A percentile compares a stretch with the other conserved stretches of the same genome.
Evolutionary conservation across 2,888 invertebrate genomes (phyloP).

Genomic region (Mantis religiosa): DNA sequence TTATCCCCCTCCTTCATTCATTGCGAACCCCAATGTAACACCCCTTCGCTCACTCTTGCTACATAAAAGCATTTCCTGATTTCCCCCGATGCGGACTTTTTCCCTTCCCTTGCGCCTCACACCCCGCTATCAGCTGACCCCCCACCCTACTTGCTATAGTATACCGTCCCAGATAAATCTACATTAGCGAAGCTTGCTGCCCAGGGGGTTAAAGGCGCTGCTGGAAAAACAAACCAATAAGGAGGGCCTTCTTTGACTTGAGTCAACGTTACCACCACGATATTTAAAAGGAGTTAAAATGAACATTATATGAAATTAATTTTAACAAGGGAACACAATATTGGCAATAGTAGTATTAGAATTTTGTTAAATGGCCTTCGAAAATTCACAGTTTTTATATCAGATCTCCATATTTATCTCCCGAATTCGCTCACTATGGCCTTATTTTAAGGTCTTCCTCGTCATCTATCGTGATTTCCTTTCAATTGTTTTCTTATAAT

Average conservation of each 20-base stretch:
- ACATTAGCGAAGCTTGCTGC: not conserved
- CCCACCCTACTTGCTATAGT: not conserved
- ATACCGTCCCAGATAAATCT: not conserved
- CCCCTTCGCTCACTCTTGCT: slow-evolving; percentile 2
- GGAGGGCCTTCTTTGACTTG: not conserved
- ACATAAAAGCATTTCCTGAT: slow-evolving; percentile 23
- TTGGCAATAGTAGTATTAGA: no score
- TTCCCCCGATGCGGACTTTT: not conserved
- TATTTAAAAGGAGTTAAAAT: no score
- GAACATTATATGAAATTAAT: no score
- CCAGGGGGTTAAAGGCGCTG: not conserved
- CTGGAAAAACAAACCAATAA: not conserved
- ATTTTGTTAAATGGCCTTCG: no score
- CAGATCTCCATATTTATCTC: no score
- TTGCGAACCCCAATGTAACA: not conserved
- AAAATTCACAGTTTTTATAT: no score
- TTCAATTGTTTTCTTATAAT: no score
- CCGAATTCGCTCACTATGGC: no score
- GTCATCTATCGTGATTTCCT: no score
- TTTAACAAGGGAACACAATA: no score
- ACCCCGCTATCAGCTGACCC: not conserved
- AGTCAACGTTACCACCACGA: no score
- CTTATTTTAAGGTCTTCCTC: no score
- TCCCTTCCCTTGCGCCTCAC: not conserved
- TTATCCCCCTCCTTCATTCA: not conserved